Evolutionary conservation across 2,797 vertebrate genomes (phyloP).

Genomic region (Hemitrygon akajei): DNA sequence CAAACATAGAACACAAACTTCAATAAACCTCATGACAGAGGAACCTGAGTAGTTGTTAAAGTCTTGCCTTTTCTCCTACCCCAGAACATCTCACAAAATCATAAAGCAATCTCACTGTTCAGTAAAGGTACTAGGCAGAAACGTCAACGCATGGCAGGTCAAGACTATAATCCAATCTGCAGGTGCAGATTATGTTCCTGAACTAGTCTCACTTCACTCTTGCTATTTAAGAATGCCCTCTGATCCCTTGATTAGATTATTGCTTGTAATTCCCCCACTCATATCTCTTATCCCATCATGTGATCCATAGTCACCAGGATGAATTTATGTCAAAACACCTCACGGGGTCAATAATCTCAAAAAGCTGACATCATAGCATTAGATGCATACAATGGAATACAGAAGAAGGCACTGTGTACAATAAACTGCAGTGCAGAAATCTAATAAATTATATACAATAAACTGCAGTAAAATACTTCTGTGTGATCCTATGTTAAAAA

Average conservation of each 20-base stretch:
- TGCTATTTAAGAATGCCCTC: background rate
- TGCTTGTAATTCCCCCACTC: constrained; percentile 5
- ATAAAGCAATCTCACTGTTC: background rate
- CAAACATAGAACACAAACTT: background rate
- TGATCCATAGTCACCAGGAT: constrained; percentile 13
- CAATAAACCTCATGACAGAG: background rate
- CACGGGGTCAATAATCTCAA: background rate
- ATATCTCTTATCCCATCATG: constrained; percentile 17
- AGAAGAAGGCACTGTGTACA: too few relatives aligned
- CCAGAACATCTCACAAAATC: background rate
- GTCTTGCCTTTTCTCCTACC: background rate
- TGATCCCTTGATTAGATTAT: constrained; percentile 30
- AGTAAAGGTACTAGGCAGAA: background rate
- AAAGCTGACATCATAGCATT: background rate
- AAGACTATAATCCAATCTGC: constrained; percentile 18
- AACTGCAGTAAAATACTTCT: background rate
- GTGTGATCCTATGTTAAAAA: background rate
- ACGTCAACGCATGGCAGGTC: background rate
- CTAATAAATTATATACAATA: background rate
- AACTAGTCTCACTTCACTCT: background rate
- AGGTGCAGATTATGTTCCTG: constrained; percentile 3
- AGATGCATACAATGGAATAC: background rate
- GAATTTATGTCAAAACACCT: constrained; percentile 14
- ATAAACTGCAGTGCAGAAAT: background rate
- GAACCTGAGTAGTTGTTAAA: background rate